Base-by-base conservation (phyloP, 1,140 invertebrate genomes). In the Cydia pomonella region DNA sequence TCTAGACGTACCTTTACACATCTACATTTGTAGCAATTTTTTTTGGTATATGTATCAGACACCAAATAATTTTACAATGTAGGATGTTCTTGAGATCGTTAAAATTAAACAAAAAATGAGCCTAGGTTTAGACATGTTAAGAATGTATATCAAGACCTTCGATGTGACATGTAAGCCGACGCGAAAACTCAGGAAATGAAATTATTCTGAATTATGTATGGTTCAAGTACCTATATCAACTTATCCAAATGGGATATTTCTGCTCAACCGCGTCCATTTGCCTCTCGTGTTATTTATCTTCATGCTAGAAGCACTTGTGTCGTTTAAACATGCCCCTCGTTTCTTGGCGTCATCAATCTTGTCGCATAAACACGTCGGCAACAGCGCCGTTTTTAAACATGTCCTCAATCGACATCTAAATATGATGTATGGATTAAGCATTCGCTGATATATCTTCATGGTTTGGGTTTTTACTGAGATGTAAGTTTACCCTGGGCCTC, bases 271-370 rank as follows among this genome's bases (percentile, higher is more conserved):
- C 53, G 18, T 59, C 53, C 53, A 59, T 59, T 59, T 59, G 53
- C 18, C 9, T n/a, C 53, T 1, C 53, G 21, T n/a, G n/a, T 23
- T 59, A 59, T 59, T 59, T 59, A 59, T 59, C 53, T 59, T 59
- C 53, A 23, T 59, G 53, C 47, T 18, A 50, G 47, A 18, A 50
- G 47, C 53, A 59, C 53, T 59, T 59, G 44, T 47, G 53, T 59
- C 53, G 53, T 69, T 69, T 69, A 38, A 33, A n/a, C 16, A 33
- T 2, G 64, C 18, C 64, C 25, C 29, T n/a, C 47, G 47, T 69
- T 38, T 38, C 29, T 69, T 69, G 25, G 64, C n/a, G 29, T 33
- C 64, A 69, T 69, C 64, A 69, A 69, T 69, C 64, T 69, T 69
- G 16, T 21, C 64, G 29, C 29, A n/a, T 69, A 69, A 69, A 69